Base-by-base conservation (phyloP, 2,888 invertebrate species). In the Conops quadrifasciatus region DNA sequence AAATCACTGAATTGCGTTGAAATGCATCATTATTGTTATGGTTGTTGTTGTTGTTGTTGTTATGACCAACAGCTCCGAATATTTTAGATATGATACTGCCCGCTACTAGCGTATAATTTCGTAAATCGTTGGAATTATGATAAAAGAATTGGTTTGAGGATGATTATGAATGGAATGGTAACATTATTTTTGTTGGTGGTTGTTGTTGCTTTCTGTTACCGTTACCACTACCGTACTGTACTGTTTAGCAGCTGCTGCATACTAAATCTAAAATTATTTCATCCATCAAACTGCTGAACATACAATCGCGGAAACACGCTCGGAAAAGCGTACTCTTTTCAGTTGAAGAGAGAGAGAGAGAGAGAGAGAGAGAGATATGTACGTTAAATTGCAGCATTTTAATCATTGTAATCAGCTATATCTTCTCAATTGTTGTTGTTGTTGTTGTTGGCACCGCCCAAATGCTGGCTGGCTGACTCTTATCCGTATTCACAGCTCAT, bases 381-480 rank as follows among this genome's bases (percentile, higher is more conserved):
- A n/a, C 51, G 49, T 51, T 68, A 43, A 68, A 60, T 51, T 68
- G 68, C 49, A 60, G 68, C 68, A 36, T 49, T 49, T 30, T 62
- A 68, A 68, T 68, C 68, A 62, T 60, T 51, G 36, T 51, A 60
- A 68, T 68, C 60, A 68, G 68, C 49, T 11, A 53, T 24, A 49
- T 53, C 21, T 24, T 21, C 21, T 21, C 19, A 53, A 53, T 53
- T 21, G 53, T 24, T 53, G n/a, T 53, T 21, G 11, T 53, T 49
- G 49, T 53, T n/a, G 0, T 4, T 49, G n/a, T n/a, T 36, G 36
- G 5, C 36, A 9, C 21, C 21, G 2, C 5, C 21, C 21, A 53
- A 53, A 21, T 53, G 21, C n/a, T 53, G 21, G 4, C 15, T 19
- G 21, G n/a, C 21, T 21, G 2, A n/a, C 19, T 53, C 49, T 16